Evolutionary conservation across 2,888 invertebrate genomes (phyloP).

Genomic region (Anthophora plumipes): DNA sequence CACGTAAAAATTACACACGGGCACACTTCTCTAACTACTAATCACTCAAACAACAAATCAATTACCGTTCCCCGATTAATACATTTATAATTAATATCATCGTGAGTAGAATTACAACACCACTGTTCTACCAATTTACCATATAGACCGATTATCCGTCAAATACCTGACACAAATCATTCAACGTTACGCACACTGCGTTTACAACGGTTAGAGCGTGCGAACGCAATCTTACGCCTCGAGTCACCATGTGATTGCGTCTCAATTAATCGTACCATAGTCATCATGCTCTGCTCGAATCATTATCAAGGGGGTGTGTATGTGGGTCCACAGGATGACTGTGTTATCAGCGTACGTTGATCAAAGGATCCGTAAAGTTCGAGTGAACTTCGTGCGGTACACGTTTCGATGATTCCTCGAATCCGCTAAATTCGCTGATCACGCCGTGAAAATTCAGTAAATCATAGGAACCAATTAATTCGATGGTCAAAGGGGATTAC

Average conservation of each 20-base stretch:
- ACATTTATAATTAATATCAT: no score
- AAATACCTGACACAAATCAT: neutral
- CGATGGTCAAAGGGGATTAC: constrained; percentile 47
- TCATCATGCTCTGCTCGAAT: constrained; percentile 9
- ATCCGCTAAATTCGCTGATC: constrained; percentile 17
- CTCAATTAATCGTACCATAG: constrained; percentile 57
- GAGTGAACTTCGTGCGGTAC: constrained; percentile 29
- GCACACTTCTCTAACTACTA: no score
- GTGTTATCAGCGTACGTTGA: constrained; percentile 40
- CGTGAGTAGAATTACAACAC: neutral
- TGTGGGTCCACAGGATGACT: constrained; percentile 17
- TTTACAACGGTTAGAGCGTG: constrained; percentile 6
- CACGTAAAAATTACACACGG: no score
- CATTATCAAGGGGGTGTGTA: constrained; percentile 22
- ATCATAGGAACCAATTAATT: constrained; percentile 47
- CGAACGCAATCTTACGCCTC: constrained; percentile 47
- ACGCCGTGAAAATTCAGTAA: constrained; percentile 34
- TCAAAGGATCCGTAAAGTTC: constrained; percentile 62
- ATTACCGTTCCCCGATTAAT: no score
- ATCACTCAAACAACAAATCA: no score
- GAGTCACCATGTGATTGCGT: constrained; percentile 31
- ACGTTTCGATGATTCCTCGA: constrained; percentile 56
- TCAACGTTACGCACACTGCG: constrained; percentile 3
- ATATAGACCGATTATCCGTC: neutral
- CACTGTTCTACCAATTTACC: neutral